These are phyloP conservation scores for Lepidothrix coronata DNA, from an alignment of 2,113 vertebrate species.

Conservation along the genomic window DNA sequence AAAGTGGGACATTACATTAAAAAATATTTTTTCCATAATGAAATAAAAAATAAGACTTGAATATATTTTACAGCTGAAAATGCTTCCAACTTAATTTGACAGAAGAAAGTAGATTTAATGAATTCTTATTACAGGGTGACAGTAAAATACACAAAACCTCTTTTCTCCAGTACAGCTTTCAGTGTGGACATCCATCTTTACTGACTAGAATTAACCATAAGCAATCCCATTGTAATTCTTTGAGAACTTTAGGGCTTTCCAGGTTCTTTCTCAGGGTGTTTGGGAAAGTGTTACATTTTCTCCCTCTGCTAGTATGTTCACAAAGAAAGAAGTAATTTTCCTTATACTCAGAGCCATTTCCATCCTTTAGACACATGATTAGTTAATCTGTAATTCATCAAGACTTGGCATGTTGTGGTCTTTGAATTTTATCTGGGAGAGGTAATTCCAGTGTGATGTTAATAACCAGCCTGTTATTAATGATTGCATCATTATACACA, in stretches of 20 bases:
- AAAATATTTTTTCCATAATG: neutral
- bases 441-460: neutral
- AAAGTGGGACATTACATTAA: neutral
- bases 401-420: neutral
- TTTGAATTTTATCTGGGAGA: neutral
- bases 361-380: neutral
- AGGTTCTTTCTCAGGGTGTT: neutral
- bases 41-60: neutral
- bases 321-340: neutral
- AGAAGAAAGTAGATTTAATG: neutral
- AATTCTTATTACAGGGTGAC: neutral
- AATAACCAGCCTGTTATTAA: neutral
- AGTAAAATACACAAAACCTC: neutral
- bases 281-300: neutral
- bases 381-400: neutral
- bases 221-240: neutral
- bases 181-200: accelerated
- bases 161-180: neutral
- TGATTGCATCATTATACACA: neutral
- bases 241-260: neutral
- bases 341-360: neutral
- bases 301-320: neutral
- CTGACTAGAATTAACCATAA: neutral
- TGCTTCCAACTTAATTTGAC: neutral
- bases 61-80: neutral